These are phyloP conservation scores for Tenthredo amoena DNA, from an alignment of 2,888 invertebrate species.

Conservation along the genomic window DNA sequence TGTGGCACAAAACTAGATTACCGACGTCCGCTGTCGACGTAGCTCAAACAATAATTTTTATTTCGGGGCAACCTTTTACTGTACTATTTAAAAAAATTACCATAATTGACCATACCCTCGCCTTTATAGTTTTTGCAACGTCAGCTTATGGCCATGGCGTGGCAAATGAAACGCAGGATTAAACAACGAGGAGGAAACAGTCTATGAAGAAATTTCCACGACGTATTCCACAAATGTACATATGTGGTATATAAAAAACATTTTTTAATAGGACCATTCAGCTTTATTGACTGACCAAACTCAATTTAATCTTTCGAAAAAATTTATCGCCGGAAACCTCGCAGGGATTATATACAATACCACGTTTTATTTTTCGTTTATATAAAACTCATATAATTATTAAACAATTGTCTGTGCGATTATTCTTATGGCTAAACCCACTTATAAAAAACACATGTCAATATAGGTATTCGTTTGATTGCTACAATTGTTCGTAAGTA, in stretches of 20 bases:
- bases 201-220: neutral
- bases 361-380: neutral
- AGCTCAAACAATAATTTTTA: conserved; percentile 25
- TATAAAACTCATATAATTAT: neutral
- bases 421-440: neutral
- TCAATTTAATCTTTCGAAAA: neutral
- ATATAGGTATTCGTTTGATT: neutral
- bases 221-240: neutral
- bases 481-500: neutral
- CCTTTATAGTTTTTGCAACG: neutral
- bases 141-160: neutral
- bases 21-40: conserved; percentile 15
- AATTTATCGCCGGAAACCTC: neutral
- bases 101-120: conserved; percentile 46
- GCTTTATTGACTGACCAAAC: conserved; percentile 18
- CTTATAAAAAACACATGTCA: neutral
- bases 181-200: neutral
- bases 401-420: neutral
- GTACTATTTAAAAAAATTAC: conserved; percentile 25
- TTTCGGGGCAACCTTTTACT: conserved; percentile 37
- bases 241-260: neutral
- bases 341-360: neutral
- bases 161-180: neutral
- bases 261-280: neutral
- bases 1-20: conserved; percentile 35